Evolutionary conservation across 2,888 invertebrate species (phyloP), one percentile per base, ranked within the genome.

Genomic region (Nomada lathburiana): DNA sequence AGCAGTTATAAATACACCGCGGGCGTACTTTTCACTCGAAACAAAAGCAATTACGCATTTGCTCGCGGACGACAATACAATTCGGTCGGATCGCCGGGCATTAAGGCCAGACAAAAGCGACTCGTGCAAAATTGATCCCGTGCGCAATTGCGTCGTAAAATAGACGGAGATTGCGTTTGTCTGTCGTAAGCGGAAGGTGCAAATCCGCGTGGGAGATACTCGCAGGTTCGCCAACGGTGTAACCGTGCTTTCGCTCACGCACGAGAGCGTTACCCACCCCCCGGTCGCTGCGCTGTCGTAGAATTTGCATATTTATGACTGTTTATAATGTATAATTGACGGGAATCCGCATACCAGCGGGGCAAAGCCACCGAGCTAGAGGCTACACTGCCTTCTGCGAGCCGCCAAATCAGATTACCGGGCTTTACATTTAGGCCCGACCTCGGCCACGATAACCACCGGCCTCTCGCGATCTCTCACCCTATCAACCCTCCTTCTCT

Each of bases 321-420:
- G 90, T 90, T 90, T 90, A 91, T 90, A 90, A 91, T 90, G 90
- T 90, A 91, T 90, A 90, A 90, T 90, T 90, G 90, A 90, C 89
- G 90, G 84, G 85, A 89, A 90, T 87, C 84, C 87, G 85, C 83
- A 83, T 80, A 82, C 76, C 83, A 67, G 74, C 80, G 76, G 67
- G 68, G 67, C 76, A 78, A 88, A 86, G 82, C 87, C 76, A 82
- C 65, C 52, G 75, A 73, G 84, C 81, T 78, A 80, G 67, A 82
- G 85, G 83, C 83, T 84, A 84, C 84, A 42, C 57, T 76, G 74
- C 83, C 83, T 80, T 85, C 88, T 81, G 74, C 82, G 82, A 86
- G 84, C 86, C 84, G 80, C 86, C 86, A 86, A 90, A 90, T 89
- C 90, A 89, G 90, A 90, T 90, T 90, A 90, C 84, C 86, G 87